phyloP scores from a whole-genome alignment of 2,797 vertebrate genomes.

The Bradypus variegatus region DNA sequence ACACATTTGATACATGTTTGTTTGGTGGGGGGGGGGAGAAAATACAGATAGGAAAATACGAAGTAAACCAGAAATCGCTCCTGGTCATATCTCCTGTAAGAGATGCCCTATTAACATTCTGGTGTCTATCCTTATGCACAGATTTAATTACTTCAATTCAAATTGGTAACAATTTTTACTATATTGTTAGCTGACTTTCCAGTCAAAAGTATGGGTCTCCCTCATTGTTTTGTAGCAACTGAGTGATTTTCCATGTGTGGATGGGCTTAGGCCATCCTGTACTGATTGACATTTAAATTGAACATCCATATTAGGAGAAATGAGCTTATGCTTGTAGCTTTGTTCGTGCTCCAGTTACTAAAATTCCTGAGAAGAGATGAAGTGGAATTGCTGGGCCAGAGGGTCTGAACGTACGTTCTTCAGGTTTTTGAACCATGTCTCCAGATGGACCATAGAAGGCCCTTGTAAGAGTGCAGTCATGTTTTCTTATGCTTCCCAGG shows the following conservation, averaged over 20 bases:
- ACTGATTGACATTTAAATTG: background rate
- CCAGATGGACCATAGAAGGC: background rate
- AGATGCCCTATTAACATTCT: background rate
- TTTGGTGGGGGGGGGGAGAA: background rate
- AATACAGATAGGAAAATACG: background rate
- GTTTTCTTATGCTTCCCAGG: background rate
- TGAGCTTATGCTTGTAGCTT: rapidly evolving
- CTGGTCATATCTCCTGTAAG: background rate
- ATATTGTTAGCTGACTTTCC: background rate
- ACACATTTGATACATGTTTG: background rate
- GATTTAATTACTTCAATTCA: background rate
- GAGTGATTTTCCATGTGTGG: rapidly evolving
- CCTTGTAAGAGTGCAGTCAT: background rate
- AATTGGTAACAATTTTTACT: background rate
- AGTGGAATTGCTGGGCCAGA: background rate
- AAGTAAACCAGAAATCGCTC: background rate
- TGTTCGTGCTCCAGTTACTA: rapidly evolving
- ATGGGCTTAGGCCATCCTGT: background rate
- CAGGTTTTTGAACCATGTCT: background rate
- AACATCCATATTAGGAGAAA: background rate
- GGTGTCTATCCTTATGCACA: background rate
- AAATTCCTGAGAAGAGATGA: background rate
- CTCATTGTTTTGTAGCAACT: background rate
- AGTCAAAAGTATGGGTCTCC: background rate
- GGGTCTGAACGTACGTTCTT: rapidly evolving